phyloP scores from a whole-genome alignment of 2,113 vertebrate species.

The Coturnix japonica region DNA sequence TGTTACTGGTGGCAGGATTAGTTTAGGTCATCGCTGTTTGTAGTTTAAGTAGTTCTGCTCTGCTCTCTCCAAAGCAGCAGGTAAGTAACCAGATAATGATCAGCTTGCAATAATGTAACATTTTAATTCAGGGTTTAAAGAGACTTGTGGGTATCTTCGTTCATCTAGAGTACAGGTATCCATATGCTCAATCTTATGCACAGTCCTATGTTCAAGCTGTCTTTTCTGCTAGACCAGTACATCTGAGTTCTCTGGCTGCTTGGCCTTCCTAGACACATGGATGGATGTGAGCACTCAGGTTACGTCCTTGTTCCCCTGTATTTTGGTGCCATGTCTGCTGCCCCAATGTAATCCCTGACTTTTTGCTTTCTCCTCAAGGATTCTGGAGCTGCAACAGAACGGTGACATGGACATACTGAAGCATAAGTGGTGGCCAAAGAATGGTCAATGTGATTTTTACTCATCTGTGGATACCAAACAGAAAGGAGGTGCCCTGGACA shows the following conservation, averaged over 20 bases:
- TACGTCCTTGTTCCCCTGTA: fast-evolving
- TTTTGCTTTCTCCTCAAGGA: conserved; percentile 81
- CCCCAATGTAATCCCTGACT: not conserved
- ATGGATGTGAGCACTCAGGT: not conserved
- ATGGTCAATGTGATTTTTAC: conserved; percentile 94
- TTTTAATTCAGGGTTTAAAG: not conserved
- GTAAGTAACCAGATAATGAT: not conserved
- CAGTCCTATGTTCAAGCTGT: not conserved
- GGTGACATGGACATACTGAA: conserved; percentile 97
- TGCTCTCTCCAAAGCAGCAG: not conserved
- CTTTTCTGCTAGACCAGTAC: not conserved
- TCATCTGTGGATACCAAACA: conserved; percentile 90
- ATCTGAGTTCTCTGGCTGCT: not conserved
- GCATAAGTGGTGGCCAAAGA: conserved; percentile 98
- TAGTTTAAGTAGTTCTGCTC: not conserved
- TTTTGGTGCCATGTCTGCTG: not conserved
- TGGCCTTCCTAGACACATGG: not conserved
- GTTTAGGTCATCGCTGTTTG: not conserved
- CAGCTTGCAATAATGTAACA: not conserved
- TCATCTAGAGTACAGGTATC: not conserved
- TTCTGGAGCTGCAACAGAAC: conserved; percentile 97
- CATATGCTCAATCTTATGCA: not conserved
- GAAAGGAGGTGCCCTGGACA: conserved; percentile 92
- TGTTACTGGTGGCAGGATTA: not conserved
- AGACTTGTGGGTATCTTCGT: not conserved